These are phyloP conservation scores for Thaumetopoea pityocampa DNA, from an alignment of 1,140 invertebrate species.

Conservation along the genomic window DNA sequence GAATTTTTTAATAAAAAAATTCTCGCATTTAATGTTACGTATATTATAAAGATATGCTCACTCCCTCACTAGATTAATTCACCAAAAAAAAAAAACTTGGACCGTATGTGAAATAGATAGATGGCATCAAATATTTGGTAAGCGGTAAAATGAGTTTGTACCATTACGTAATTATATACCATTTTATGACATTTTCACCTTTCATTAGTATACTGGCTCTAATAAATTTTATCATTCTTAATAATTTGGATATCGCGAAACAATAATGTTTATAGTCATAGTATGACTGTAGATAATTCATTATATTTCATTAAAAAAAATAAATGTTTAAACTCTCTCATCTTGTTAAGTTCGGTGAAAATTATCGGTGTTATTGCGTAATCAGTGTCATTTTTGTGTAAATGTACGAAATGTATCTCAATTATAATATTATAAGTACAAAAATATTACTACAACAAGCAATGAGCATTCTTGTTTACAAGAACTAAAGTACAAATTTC, in stretches of 20 bases:
- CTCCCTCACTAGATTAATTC: conserved; percentile 36
- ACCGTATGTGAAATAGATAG: conserved; percentile 8
- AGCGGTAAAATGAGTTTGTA: conserved; percentile 8
- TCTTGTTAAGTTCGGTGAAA: conserved; percentile 43
- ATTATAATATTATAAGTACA: conserved; percentile 26
- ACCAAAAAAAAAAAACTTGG: conserved; percentile 15
- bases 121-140: neutral
- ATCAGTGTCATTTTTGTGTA: conserved; percentile 48
- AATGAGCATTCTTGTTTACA: conserved; percentile 58
- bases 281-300: conserved; percentile 52
- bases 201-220: conserved; percentile 21
- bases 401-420: conserved; percentile 36
- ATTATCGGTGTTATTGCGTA: conserved; percentile 50
- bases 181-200: conserved; percentile 15
- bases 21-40: conserved; percentile 48
- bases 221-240: conserved; percentile 15
- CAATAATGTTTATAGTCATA: conserved; percentile 25
- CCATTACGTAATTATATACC: conserved; percentile 14
- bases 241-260: conserved; percentile 16
- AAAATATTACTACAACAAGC: conserved; percentile 32
- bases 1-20: conserved; percentile 57
- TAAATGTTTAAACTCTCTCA: conserved; percentile 32
- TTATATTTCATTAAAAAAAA: conserved; percentile 33
- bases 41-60: conserved; percentile 45
- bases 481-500: conserved; percentile 75